Evolutionary conservation across 2,888 invertebrate genomes (phyloP), one percentile per base, ranked within the genome.

Genomic region (Anthophora plumipes): DNA sequence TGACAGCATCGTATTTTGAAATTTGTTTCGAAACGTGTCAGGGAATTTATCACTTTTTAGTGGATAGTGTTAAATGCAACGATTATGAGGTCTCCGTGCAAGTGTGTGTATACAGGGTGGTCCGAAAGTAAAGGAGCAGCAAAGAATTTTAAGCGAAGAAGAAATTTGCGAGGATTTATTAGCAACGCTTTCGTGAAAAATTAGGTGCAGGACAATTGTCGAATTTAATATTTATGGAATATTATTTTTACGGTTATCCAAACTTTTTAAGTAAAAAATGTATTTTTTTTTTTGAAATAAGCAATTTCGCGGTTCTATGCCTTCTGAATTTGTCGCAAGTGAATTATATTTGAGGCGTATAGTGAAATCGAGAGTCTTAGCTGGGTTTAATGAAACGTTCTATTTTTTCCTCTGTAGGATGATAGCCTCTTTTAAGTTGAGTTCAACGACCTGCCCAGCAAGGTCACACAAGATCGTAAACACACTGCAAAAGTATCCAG

Each of bases 351-450:
- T 4, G 57, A 20, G 22, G 57, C 37, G 46, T 17, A 0, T 14
- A 8, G 46, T 4, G 55, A 57, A 68, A 43, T 55, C 31, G 57
- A 43, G 46, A 57, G 31, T 37, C 43, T 57, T 57, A 68, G 31
- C 20, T 20, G 31, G 55, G 46, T 37, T 69, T 69, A 39, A 77
- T 43, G 59, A 52, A 41, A 66, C 31, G 52, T 50, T 59, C 25
- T 46, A 64, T 57, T 39, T 59, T 48, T 43, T 20, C 43, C 63
- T 54, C 39, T 37, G 64, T 17, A 43, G 11, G 20, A 41, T 50
- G 78, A 57, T 54, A 41, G 63, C 20, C 67, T 20, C 22, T 69
- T 63, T 59, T 43, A 17, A 78, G 78, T 57, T 25, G 63, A 77
- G 69, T 50, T 41, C 61, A n/a, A 50, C 37, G 78, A 77, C 57